These are phyloP conservation scores for Lasioglossum leucozonium DNA, from an alignment of 2,888 invertebrate species.

Conservation along the genomic window DNA sequence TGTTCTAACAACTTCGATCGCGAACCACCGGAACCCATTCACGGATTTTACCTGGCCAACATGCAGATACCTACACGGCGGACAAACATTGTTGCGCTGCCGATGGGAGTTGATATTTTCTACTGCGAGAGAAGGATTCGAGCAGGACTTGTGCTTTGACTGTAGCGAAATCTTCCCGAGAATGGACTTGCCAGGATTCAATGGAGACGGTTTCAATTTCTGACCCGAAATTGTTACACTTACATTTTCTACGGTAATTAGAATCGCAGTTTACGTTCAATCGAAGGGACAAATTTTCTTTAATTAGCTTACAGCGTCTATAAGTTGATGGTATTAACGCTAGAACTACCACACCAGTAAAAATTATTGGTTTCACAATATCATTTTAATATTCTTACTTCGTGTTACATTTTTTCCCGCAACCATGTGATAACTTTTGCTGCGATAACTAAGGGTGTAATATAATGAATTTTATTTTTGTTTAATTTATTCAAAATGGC, in stretches of 20 bases:
- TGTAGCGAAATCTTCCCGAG: not conserved
- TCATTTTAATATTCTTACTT: too few species aligned
- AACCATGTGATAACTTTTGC: too few species aligned
- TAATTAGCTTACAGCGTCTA: too few species aligned
- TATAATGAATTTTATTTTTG: too few species aligned
- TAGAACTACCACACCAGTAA: too few species aligned
- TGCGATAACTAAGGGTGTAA: too few species aligned
- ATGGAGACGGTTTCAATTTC: not conserved
- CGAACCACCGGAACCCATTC: slow-evolving; percentile 41
- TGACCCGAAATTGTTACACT: not conserved
- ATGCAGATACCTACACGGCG: slow-evolving; percentile 3
- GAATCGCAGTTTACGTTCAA: not conserved
- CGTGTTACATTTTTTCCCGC: too few species aligned
- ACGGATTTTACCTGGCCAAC: slow-evolving; percentile 21
- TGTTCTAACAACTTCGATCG: slow-evolving; percentile 46
- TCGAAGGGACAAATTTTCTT: not conserved
- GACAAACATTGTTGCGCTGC: not conserved
- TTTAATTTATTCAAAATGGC: too few species aligned
- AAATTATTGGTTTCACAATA: too few species aligned
- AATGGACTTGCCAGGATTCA: not conserved
- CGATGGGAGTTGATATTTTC: not conserved
- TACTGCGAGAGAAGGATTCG: not conserved
- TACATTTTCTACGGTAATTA: not conserved
- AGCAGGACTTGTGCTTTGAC: not conserved
- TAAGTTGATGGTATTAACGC: too few species aligned